A percentile compares a stretch with the other conserved stretches of the same genome.
phyloP scores from a whole-genome alignment of 2,888 invertebrate genomes.

The Cryptosula pallasiana region DNA sequence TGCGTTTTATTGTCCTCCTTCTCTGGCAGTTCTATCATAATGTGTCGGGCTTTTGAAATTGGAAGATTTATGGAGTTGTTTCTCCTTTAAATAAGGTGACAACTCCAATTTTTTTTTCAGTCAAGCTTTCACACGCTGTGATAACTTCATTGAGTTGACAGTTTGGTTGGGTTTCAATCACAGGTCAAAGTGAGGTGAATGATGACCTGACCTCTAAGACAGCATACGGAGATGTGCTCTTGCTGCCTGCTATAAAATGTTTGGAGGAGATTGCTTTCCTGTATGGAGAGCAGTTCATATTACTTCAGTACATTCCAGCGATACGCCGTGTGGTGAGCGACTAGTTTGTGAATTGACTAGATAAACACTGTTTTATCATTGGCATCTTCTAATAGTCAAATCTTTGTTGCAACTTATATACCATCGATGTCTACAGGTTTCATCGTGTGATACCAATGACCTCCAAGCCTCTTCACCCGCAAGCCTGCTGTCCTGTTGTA shows the following conservation, averaged over 20 bases:
- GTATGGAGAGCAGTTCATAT: slow-evolving; percentile 52
- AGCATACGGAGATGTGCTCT: slow-evolving; percentile 70
- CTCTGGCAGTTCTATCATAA: too few relatives aligned
- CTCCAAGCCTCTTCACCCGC: slow-evolving; percentile 33
- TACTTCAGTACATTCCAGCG: slow-evolving; percentile 49
- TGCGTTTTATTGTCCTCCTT: too few relatives aligned
- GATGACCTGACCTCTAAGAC: slow-evolving; percentile 27
- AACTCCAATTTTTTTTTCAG: too few relatives aligned
- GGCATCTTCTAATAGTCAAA: not conserved
- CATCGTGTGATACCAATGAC: not conserved
- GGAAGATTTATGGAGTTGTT: too few relatives aligned
- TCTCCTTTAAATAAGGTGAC: too few relatives aligned
- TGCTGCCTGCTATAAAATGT: slow-evolving; percentile 81
- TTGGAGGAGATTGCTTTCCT: slow-evolving; percentile 73
- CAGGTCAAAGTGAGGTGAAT: not conserved
- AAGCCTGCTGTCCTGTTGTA: slow-evolving; percentile 44
- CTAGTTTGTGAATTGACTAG: too few relatives aligned
- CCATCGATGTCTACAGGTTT: not conserved
- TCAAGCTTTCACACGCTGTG: too few relatives aligned
- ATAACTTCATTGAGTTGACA: too few relatives aligned
- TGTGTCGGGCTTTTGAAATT: too few relatives aligned
- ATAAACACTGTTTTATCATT: too few relatives aligned
- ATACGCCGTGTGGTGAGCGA: slow-evolving; percentile 48
- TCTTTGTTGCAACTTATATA: too few relatives aligned
- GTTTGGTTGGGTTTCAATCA: too few relatives aligned